Base-by-base conservation (phyloP, 2,113 vertebrate genomes). In the Rhea pennata region DNA sequence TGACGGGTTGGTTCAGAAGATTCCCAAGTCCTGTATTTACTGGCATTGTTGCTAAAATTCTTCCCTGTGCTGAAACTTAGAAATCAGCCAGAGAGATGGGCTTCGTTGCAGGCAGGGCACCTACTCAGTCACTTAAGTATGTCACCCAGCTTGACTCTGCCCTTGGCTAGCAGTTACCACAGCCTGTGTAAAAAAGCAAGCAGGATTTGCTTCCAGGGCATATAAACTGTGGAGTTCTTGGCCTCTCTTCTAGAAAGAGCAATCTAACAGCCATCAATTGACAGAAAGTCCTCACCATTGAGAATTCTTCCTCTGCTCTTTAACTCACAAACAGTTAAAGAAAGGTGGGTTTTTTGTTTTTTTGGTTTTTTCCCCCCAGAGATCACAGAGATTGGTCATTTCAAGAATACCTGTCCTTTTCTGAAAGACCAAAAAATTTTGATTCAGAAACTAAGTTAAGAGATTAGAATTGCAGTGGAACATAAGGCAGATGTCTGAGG, bases 321-420 rank as follows among this genome's bases (percentile, higher is more conserved):
- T 22, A 31, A 31, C 13, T 88, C 46, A 24, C 7, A 40, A 42
- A 29, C n/a, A n/a, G n/a, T n/a, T n/a, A n/a, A n/a, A n/a, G 42
- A 15, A 39, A 48, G 44, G 36, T 36, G n/a, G n/a, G n/a, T 36
- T 36, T 21, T 26, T 9, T n/a, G 21, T 19, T 19, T 53, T 12
- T 20, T 2, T 4, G n/a, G n/a, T n/a, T n/a, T n/a, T n/a, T n/a
- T n/a, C 1, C 29, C 10, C 10, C 23, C 20, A 2, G 61, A 59
- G 17, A 16, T 44, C 15, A 19, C 44, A 46, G 44, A 46, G 44
- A 46, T 46, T 46, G 15, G 46, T 69, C 10, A 23, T 31, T 76
- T 87, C 9, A 27, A 50, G 16, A 65, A 31, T 46, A 73, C 15
- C 64, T 84, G 24, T 22, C 7, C 3, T 50, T 87, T 90, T 26